These are phyloP conservation scores for Agrochola lota DNA, from an alignment of 2,888 invertebrate genomes.

Conservation along the genomic window DNA sequence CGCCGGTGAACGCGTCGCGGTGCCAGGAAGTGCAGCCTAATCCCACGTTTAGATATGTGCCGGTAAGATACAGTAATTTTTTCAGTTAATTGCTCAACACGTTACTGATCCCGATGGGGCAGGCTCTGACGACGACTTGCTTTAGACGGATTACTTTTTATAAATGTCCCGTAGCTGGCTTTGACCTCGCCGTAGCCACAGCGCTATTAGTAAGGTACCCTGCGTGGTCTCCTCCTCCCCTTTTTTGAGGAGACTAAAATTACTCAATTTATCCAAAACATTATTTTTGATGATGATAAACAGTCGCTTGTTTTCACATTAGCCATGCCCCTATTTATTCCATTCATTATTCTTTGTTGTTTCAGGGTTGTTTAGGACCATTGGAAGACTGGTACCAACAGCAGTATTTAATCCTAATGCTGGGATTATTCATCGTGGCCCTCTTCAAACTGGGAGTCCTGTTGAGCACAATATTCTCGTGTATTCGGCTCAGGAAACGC, in stretches of 20 bases:
- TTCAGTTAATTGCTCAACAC: background rate
- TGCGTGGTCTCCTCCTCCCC: background rate
- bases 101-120: background rate
- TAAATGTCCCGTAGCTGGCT: background rate
- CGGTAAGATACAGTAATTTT: constrained; percentile 79
- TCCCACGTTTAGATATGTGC: constrained; percentile 90
- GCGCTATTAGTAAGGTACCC: background rate
- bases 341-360: constrained; percentile 44
- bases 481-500: constrained; percentile 91
- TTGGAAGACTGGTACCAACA: constrained; percentile 94
- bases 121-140: background rate
- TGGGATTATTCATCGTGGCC: constrained; percentile 92
- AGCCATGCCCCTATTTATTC: background rate
- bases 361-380: constrained; percentile 92
- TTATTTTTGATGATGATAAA: background rate
- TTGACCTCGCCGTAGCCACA: background rate
- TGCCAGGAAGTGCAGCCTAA: constrained; percentile 93
- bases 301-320: background rate
- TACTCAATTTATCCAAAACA: background rate
- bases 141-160: background rate
- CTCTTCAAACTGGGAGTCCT: constrained; percentile 94
- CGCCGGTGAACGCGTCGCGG: constrained; percentile 92
- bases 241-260: background rate
- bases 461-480: constrained; percentile 93
- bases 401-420: constrained; percentile 93